These are phyloP conservation scores for Anas platyrhynchos DNA, from an alignment of 2,113 vertebrate genomes.

Conservation along the genomic window DNA sequence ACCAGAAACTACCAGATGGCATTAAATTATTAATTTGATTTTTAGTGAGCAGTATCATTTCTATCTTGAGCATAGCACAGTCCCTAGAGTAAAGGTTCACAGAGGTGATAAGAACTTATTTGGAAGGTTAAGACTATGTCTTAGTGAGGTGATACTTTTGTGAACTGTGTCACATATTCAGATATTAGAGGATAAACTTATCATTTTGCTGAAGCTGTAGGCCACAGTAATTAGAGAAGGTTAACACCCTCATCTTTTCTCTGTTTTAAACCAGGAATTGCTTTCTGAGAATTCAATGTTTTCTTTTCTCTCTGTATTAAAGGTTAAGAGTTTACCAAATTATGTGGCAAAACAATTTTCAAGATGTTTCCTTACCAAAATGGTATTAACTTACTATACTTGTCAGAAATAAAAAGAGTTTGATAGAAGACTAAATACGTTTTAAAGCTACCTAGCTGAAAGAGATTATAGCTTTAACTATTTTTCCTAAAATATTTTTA, in stretches of 20 bases:
- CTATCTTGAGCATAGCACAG: neutral
- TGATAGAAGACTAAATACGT: neutral
- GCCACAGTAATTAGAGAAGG: neutral
- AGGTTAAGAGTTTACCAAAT: neutral
- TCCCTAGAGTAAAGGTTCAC: neutral
- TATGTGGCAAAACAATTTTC: neutral
- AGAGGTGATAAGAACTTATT: neutral
- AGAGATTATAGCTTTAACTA: neutral
- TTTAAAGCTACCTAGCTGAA: neutral
- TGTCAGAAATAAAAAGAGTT: neutral
- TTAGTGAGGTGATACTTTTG: neutral
- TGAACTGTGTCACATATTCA: neutral
- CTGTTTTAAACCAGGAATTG: neutral
- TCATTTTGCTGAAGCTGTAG: neutral
- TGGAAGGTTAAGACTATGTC: neutral
- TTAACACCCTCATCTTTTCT: neutral
- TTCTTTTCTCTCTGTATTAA: neutral
- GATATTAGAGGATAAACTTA: neutral
- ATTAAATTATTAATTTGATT: neutral
- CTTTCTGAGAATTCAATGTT: neutral
- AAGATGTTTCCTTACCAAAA: neutral
- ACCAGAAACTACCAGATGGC: neutral
- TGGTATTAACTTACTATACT: neutral
- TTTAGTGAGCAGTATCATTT: neutral
- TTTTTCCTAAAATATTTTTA: neutral